Evolutionary conservation across 2,797 vertebrate genomes (phyloP).

Genomic region (Sitta carolinensis): DNA sequence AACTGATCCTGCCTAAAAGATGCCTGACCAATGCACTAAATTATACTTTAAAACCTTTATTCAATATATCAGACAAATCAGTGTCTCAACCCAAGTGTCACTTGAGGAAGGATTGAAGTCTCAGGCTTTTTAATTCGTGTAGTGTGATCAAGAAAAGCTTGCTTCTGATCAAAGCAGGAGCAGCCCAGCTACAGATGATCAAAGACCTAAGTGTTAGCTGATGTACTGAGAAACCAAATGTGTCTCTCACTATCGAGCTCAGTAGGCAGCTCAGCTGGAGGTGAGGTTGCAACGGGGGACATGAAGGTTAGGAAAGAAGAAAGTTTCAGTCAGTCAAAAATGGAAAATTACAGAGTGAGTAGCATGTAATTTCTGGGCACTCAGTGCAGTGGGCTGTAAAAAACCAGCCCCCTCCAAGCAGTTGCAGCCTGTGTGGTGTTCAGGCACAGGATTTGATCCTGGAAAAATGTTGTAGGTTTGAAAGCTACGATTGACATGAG

Average conservation of each 20-base stretch:
- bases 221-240: background rate
- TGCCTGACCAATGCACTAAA: background rate
- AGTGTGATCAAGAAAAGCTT: background rate
- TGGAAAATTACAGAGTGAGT: background rate
- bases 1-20: background rate
- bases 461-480: background rate
- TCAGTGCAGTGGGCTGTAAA: background rate
- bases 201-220: background rate
- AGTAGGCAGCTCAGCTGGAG: background rate
- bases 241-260: background rate
- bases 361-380: background rate
- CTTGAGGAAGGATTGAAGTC: background rate
- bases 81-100: background rate
- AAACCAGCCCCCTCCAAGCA: background rate
- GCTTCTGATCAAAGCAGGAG: conserved; percentile 22
- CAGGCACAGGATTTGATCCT: background rate
- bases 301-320: background rate
- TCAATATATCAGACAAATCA: background rate
- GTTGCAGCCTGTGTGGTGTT: background rate
- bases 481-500: background rate
- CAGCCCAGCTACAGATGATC: background rate
- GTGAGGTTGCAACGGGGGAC: background rate
- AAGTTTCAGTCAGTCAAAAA: background rate
- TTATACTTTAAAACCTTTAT: background rate
- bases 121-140: background rate